Conservation (phyloP, 2,113 vertebrate species). For the Tretioscincus oriximinensis region DNA sequence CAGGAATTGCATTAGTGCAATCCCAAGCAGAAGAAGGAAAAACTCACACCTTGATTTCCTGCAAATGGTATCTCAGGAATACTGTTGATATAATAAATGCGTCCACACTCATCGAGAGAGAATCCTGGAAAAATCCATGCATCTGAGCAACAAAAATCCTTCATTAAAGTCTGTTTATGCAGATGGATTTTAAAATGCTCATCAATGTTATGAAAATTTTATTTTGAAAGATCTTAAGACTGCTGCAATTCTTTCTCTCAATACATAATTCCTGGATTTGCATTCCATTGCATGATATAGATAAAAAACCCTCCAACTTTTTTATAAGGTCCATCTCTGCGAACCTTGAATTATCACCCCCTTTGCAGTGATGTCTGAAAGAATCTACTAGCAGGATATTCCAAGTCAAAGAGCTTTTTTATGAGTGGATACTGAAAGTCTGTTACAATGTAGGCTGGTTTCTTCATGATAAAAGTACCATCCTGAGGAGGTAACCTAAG, state of each 20-base stretch:
- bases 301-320: not conserved
- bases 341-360: not conserved
- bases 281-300: not conserved
- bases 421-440: no score
- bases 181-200: not conserved
- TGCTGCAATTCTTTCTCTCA: not conserved
- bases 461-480: not conserved
- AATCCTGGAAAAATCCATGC: slow-evolving; percentile 19
- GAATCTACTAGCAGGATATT: no score
- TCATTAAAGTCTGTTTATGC: slow-evolving; percentile 12
- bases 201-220: slow-evolving; percentile 14
- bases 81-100: slow-evolving; percentile 15
- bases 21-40: no score
- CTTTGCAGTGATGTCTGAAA: not conserved
- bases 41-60: no score
- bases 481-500: not conserved
- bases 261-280: not conserved
- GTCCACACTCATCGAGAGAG: slow-evolving; percentile 40
- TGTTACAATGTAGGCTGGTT: no score
- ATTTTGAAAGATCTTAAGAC: not conserved
- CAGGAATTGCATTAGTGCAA: no score
- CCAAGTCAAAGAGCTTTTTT: no score
- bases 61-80: no score
- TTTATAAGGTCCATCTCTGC: not conserved
- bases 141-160: slow-evolving; percentile 39